phyloP scores from a whole-genome alignment of 2,888 invertebrate species.

The Aspidiotus rigidus region DNA sequence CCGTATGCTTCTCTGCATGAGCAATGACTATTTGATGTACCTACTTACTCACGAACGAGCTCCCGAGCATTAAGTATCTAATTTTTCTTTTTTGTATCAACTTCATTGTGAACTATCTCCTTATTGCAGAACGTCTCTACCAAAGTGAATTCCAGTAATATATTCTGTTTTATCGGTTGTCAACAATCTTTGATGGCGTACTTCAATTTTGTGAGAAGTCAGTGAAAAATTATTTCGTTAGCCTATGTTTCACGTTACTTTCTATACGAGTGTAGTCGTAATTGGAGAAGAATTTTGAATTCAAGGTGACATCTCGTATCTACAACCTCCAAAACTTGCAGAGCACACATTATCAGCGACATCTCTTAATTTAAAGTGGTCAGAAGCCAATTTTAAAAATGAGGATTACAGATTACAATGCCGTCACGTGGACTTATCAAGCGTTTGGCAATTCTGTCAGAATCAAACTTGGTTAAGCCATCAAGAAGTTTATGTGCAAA shows the following conservation, averaged over 20 bases:
- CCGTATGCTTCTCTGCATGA: too few species aligned
- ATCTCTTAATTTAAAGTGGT: conserved; percentile 71
- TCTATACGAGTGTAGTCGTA: too few species aligned
- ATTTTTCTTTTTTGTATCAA: too few species aligned
- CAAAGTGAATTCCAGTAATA: conserved; percentile 18
- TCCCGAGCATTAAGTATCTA: too few species aligned
- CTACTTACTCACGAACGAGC: too few species aligned
- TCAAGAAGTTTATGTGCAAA: conserved; percentile 60
- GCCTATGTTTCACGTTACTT: neutral
- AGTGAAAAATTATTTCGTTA: neutral
- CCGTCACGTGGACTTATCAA: conserved; percentile 60
- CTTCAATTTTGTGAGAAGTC: conserved; percentile 26
- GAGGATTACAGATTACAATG: conserved; percentile 58
- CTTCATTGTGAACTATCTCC: neutral
- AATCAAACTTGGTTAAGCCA: conserved; percentile 57
- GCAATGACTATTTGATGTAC: too few species aligned
- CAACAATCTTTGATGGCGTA: conserved; percentile 21
- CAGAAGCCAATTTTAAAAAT: conserved; percentile 43
- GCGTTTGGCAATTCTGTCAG: conserved; percentile 73
- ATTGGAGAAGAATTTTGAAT: conserved; percentile 3
- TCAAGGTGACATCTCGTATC: conserved; percentile 57
- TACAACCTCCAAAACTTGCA: conserved; percentile 65
- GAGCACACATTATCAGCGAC: conserved; percentile 67
- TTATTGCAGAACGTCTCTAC: conserved; percentile 51
- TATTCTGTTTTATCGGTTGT: conserved; percentile 30